Evolutionary conservation across 2,888 invertebrate species (phyloP), one percentile per base, ranked within the genome.

Genomic region (Lamellibrachia satsuma): DNA sequence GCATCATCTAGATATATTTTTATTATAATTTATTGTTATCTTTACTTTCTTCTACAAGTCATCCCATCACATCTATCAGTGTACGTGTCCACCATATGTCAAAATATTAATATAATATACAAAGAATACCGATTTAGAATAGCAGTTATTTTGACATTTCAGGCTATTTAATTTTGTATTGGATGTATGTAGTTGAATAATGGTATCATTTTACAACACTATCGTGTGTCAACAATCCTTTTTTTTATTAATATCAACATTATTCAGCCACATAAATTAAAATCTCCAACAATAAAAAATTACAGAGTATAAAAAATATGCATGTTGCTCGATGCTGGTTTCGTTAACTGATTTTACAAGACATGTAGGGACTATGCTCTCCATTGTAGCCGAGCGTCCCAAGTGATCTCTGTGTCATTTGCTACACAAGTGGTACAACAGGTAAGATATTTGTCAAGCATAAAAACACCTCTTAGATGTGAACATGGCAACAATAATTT

Each of bases 401-500:
- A 75, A 75, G 75, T 22, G 75, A 75, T 75, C 75, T 75, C 75
- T 75, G 75, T 22, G 6, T 75, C 2, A 75, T 99, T 94, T 99
- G 99, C 97, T 99, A 99, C 97, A 99, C 99, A 6, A 99, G 99
- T 90, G 99, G 99, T 27, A 97, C 97, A 11, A 97, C 97, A 93
- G 97, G 97, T 95, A 95, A 75, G 22, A 22, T 75, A 75, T 4
- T 6, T 75, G 22, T 75, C 75, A 22, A n/a, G n/a, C 6, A 75
- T n/a, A 75, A 75, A 11, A 22, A 75, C 75, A 22, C 75, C n/a
- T 75, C 39, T 22, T 75, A 75, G 55, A 55, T 1, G 55, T 9
- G 9, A 55, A 15, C 22, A 75, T 75, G 22, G 22, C 75, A 75
- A n/a, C 75, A 22, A 75, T 75, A 15, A 75, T 22, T 75, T 75